Percentiles rank a stretch among this genome's conserved stretches.
Evolutionary conservation across 35 echinoderm and acorn worm species (phyloP).

Genomic region (Apostichopus californicus): DNA sequence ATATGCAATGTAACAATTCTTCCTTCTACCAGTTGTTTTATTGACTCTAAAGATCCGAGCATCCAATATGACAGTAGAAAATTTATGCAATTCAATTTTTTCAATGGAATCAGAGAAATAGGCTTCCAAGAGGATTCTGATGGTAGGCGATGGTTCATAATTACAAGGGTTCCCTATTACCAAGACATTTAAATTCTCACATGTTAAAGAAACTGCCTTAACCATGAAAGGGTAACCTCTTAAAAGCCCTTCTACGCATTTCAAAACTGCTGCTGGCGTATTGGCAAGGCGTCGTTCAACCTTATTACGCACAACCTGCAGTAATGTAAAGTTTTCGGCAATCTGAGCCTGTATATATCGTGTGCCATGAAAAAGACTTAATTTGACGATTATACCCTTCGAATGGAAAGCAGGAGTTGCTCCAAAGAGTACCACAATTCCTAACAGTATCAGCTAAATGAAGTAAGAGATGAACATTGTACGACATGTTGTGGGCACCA

Average conservation of each 20-base stretch:
- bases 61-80: neutral
- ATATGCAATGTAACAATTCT: neutral
- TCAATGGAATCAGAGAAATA: neutral
- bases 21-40: neutral
- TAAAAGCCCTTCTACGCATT: neutral
- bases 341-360: neutral
- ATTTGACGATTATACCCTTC: conserved; percentile 18
- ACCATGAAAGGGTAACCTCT: neutral
- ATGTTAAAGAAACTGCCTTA: neutral
- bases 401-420: conserved; percentile 27
- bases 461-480: conserved; percentile 2
- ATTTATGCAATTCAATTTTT: neutral
- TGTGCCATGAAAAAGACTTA: conserved; percentile 33
- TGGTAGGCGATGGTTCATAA: neutral
- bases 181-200: neutral
- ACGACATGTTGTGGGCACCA: conserved; percentile 1
- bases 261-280: neutral
- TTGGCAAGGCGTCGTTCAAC: neutral
- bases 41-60: neutral
- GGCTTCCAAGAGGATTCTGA: neutral
- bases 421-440: conserved; percentile 7
- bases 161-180: neutral
- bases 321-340: neutral
- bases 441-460: conserved; percentile 5
- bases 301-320: neutral